Evolutionary conservation across 2,888 invertebrate species (phyloP).

Genomic region (Hipparchia sbordonii): DNA sequence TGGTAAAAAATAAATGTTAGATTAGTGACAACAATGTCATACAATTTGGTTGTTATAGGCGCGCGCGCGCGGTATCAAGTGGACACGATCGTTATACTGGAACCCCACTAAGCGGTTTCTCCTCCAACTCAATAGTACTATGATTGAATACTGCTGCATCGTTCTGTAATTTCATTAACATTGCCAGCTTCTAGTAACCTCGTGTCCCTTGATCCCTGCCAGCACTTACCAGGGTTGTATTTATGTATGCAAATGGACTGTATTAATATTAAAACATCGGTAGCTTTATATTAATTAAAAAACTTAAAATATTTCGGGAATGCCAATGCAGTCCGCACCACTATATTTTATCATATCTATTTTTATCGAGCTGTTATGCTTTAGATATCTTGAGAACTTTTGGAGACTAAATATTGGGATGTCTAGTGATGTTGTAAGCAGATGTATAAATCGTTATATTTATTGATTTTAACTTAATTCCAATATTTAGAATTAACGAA

Average conservation of each 20-base stretch:
- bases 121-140: conserved; percentile 55
- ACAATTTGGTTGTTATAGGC: conserved; percentile 62
- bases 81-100: conserved; percentile 73
- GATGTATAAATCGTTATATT: conserved; percentile 77
- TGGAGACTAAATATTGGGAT: conserved; percentile 76
- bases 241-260: conserved; percentile 68
- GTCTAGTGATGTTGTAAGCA: conserved; percentile 68
- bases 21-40: conserved; percentile 59
- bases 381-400: conserved; percentile 59
- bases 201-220: conserved; percentile 79
- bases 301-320: conserved; percentile 41
- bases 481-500: conserved; percentile 76
- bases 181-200: conserved; percentile 68
- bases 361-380: conserved; percentile 60
- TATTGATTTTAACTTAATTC: conserved; percentile 73
- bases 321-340: conserved; percentile 58
- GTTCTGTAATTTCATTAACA: conserved; percentile 62
- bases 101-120: conserved; percentile 52
- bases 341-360: conserved; percentile 46
- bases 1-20: conserved; percentile 82
- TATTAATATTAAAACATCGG: conserved; percentile 49
- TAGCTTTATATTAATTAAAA: conserved; percentile 39
- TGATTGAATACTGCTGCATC: conserved; percentile 62
- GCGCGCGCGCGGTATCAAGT: conserved; percentile 70
- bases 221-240: conserved; percentile 77